Conservation (phyloP, 2,797 vertebrate genomes). For the Steatocranus sp. region DNA sequence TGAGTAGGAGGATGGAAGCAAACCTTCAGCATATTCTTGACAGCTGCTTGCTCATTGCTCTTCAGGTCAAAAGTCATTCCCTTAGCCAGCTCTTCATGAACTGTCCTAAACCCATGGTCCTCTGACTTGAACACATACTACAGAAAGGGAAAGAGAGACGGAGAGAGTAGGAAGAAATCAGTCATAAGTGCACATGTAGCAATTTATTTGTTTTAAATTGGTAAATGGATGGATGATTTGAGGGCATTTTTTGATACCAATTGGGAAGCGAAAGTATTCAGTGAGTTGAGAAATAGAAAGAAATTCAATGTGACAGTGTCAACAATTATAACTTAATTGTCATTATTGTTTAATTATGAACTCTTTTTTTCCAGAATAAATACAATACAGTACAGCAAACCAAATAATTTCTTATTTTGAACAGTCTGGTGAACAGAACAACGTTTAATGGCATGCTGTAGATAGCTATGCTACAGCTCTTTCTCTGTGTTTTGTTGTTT, state of each 20-base stretch:
- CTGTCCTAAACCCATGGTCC: constrained; percentile 84
- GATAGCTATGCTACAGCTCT: not conserved
- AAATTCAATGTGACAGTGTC: not conserved
- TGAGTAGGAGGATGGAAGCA: not conserved
- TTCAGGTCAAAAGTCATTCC: constrained; percentile 90
- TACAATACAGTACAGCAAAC: not conserved
- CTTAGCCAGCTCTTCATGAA: constrained; percentile 93
- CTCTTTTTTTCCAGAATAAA: not conserved
- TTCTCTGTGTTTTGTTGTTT: not conserved
- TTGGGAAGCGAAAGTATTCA: not conserved
- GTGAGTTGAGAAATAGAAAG: not conserved
- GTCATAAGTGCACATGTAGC: not conserved
- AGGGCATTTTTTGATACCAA: not conserved
- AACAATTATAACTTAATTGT: not conserved
- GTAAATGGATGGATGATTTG: not conserved
- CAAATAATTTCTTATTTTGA: not conserved
- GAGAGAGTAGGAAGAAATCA: not conserved
- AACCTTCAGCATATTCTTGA: constrained; percentile 91
- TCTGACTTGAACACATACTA: constrained; percentile 94
- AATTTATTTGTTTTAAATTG: not conserved
- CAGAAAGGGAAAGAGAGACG: not conserved
- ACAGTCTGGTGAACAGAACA: not conserved
- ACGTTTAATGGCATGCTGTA: not conserved
- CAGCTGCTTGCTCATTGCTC: constrained; percentile 85
- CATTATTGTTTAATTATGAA: not conserved